These are phyloP conservation scores for Polypterus bichir DNA, from an alignment of 2,113 vertebrate genomes.

Conservation along the genomic window DNA sequence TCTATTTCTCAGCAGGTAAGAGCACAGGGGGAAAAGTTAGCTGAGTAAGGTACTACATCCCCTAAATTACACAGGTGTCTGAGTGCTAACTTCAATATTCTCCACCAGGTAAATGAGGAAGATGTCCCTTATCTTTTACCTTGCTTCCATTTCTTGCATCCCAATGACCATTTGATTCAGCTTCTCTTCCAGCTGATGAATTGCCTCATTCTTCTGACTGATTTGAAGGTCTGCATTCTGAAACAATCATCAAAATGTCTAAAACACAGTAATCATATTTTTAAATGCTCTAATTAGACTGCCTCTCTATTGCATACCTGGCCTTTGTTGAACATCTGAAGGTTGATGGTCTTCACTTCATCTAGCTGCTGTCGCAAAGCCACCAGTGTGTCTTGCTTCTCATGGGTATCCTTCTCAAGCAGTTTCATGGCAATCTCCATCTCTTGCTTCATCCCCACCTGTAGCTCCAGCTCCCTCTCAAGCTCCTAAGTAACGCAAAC, in stretches of 20 bases:
- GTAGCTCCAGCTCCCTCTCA: slow-evolving; percentile 84
- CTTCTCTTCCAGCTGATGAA: slow-evolving; percentile 66
- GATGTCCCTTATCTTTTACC: slow-evolving; percentile 40
- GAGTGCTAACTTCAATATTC: too few species aligned
- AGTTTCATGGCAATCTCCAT: slow-evolving; percentile 97
- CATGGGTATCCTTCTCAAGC: slow-evolving; percentile 89
- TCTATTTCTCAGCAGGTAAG: too few species aligned
- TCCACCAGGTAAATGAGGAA: too few species aligned
- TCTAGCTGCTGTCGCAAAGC: slow-evolving; percentile 84
- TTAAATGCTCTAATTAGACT: neutral
- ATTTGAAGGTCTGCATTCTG: slow-evolving; percentile 66
- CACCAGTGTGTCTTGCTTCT: slow-evolving; percentile 84
- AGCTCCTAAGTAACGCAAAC: slow-evolving; percentile 57
- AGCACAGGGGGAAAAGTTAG: too few species aligned
- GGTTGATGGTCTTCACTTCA: slow-evolving; percentile 86
- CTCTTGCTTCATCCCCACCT: slow-evolving; percentile 86
- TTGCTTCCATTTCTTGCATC: slow-evolving; percentile 73
- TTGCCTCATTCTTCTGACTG: slow-evolving; percentile 68
- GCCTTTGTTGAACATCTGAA: slow-evolving; percentile 92
- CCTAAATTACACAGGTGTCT: too few species aligned
- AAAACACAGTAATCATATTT: slow-evolving; percentile 13
- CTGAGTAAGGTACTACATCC: too few species aligned
- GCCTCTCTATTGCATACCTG: slow-evolving; percentile 51
- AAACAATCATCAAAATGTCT: neutral
- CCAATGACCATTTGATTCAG: slow-evolving; percentile 63